Conservation (phyloP, 2,797 vertebrate species). For the Trematomus bernacchii region DNA sequence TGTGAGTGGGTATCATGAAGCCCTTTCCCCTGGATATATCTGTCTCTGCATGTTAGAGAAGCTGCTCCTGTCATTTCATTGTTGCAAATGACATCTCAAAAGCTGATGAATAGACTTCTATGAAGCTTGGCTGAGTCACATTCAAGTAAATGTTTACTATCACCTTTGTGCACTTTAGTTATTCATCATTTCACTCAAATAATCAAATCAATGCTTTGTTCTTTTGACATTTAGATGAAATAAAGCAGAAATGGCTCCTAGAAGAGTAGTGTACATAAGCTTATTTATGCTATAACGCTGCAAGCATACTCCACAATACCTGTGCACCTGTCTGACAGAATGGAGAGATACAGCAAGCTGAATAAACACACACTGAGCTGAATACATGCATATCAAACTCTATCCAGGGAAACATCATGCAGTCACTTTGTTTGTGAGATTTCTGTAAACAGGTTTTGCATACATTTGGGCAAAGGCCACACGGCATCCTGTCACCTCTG, state of each 20-base stretch:
- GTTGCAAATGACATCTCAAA: neutral
- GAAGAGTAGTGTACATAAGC: neutral
- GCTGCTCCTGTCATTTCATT: neutral
- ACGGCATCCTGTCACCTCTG: neutral
- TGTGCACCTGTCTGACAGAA: constrained; percentile 7
- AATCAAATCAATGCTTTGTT: neutral
- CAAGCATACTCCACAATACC: neutral
- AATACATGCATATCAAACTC: constrained; percentile 12
- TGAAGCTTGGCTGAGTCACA: constrained; percentile 7
- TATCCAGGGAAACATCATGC: neutral
- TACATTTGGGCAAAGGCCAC: neutral
- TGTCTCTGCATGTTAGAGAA: neutral
- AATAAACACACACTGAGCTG: constrained; percentile 21
- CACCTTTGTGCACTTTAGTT: neutral
- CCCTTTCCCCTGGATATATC: neutral
- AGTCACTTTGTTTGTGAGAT: too few relatives aligned
- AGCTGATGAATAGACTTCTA: neutral
- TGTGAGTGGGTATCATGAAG: constrained; percentile 2
- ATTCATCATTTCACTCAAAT: neutral
- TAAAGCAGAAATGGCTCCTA: neutral
- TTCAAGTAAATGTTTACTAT: neutral
- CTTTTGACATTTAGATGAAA: neutral
- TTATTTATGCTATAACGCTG: neutral
- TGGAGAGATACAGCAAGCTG: too few relatives aligned
- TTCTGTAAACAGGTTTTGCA: constrained; percentile 14